Evolutionary conservation across 2,797 vertebrate species (phyloP), one percentile per base, ranked within the genome.

Genomic region (Sparus aurata): DNA sequence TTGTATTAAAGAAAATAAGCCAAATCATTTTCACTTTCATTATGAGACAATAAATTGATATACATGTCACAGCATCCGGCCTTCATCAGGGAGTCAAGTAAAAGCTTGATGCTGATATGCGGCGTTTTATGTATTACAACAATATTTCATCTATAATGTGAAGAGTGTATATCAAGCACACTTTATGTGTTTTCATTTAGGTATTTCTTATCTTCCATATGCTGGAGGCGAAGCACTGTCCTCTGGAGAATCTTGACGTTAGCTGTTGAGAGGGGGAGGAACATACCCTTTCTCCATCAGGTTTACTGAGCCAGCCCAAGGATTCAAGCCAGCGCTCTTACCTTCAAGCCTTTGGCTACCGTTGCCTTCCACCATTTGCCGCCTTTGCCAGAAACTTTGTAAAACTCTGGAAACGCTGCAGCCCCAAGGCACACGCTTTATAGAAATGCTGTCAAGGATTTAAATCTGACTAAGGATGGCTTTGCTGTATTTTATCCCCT

Each of bases 381-480:
- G 20, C 12, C 46, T 59, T 38, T 59, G 62, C 46, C 43, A 68
- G 59, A 85, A 62, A 62, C 22, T 65, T 62, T 67, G 67, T 75
- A 78, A 85, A 75, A 59, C 57, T 76, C 52, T 77, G 67, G 49
- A 85, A 54, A 63, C 27, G 22, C 53, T 63, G 20, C 57, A 43
- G 73, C 34, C 74, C 9, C 18, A n/a, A 46, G 50, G 46, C 27
- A 13, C 62, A 70, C 3, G 17, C 69, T 61, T 54, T 22, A 30
- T 70, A 15, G n/a, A 63, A 66, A 66, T 67, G 50, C 54, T 84
- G 61, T 67, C 64, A 69, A 55, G 68, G 72, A 38, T 83, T 85
- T 84, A 69, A 91, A 75, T 88, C 58, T 55, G 71, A 89, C 50
- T 69, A 69, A 72, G 84, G 68, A 81, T 70, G 78, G 34, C 49